Conservation (phyloP, 2,113 vertebrate species). For the Phoenicopterus ruber region DNA sequence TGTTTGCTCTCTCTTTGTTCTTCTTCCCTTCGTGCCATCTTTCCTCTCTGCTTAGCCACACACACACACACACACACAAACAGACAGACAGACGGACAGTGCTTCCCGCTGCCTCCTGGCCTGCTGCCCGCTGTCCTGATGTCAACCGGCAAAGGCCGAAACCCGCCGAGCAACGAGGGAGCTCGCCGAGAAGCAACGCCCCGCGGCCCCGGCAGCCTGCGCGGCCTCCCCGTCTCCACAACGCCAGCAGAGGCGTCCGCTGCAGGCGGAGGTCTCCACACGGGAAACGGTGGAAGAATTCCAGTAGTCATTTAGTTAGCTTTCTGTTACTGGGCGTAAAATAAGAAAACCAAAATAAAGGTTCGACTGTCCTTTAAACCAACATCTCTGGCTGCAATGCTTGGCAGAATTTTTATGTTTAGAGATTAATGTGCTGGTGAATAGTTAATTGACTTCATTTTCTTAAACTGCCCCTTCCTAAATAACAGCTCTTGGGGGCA, state of each 20-base stretch:
- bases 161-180: not conserved
- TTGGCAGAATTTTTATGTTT: not conserved
- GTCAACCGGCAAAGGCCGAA: not conserved
- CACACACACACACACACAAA: not conserved
- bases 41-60: not conserved
- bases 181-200: not conserved
- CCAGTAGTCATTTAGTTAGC: not conserved
- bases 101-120: not conserved
- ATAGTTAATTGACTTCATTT: not conserved
- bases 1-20: not conserved
- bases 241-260: not conserved
- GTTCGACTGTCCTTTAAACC: not conserved
- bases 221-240: not conserved
- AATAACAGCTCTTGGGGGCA: conserved; percentile 61
- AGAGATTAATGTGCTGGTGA: not conserved
- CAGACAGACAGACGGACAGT: not conserved
- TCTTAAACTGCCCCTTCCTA: not conserved
- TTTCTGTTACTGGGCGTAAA: not conserved
- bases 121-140: not conserved
- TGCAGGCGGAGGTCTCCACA: not conserved
- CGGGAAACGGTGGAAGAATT: not conserved
- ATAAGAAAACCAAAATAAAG: not conserved
- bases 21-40: not conserved
- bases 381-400: not conserved
- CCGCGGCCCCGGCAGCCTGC: not conserved